Conservation (phyloP, 2,797 vertebrate genomes). For the Corythornis leucogaster region DNA sequence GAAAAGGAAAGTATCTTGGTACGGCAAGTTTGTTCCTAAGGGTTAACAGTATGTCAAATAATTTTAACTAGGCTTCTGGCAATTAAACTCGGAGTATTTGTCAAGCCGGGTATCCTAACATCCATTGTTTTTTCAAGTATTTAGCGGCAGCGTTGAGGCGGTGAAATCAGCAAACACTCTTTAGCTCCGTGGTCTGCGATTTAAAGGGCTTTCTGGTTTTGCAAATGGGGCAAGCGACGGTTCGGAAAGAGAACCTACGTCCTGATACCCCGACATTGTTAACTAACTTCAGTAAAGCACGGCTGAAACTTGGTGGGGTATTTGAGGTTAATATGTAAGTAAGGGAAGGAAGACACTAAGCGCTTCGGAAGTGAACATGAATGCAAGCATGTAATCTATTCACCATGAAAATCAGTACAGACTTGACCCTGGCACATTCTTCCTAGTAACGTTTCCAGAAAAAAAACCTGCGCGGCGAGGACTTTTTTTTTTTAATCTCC, state of each 20-base stretch:
- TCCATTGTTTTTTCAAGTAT: constrained; percentile 45
- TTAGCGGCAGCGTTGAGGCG: constrained; percentile 17
- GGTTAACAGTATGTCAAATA: constrained; percentile 62
- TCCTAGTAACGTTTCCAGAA: constrained; percentile 50
- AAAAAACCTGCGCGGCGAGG: constrained; percentile 4
- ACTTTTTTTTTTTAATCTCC: too few relatives aligned
- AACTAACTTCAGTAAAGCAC: constrained; percentile 56
- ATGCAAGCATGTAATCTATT: constrained; percentile 81
- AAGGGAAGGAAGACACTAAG: constrained; percentile 78
- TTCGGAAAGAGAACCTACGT: not conserved
- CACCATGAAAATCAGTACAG: constrained; percentile 81
- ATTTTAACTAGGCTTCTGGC: constrained; percentile 62
- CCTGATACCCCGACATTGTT: not conserved
- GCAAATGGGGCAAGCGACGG: not conserved
- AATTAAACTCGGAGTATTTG: constrained; percentile 29
- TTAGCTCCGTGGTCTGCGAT: not conserved
- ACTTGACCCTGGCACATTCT: constrained; percentile 79
- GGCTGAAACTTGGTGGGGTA: constrained; percentile 58
- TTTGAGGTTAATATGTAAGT: constrained; percentile 74
- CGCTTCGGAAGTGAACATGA: constrained; percentile 83
- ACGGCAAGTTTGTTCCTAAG: constrained; percentile 52
- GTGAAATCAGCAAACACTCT: not conserved
- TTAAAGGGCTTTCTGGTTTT: constrained; percentile 21
- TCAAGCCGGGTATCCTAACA: constrained; percentile 26
- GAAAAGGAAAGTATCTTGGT: constrained; percentile 20